These are phyloP conservation scores for Arctia plantaginis DNA, from an alignment of 2,888 invertebrate genomes.

Conservation along the genomic window DNA sequence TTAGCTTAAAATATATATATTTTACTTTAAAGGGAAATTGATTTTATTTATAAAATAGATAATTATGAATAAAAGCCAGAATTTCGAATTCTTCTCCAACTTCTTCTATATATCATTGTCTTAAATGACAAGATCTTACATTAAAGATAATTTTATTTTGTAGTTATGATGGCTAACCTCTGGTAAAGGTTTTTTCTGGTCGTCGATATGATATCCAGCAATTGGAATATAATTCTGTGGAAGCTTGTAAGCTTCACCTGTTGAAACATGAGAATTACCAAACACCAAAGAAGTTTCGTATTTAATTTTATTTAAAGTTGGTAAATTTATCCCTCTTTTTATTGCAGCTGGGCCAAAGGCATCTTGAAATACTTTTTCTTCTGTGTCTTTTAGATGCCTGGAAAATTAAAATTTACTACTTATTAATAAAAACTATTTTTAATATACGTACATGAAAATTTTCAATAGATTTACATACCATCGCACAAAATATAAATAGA, in stretches of 20 bases:
- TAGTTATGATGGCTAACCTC: constrained; percentile 47
- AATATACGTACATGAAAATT: neutral
- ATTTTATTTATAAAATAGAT: too few relatives aligned
- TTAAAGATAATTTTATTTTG: neutral
- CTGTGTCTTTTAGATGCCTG: constrained; percentile 30
- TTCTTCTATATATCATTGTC: neutral
- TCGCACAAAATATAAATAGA: constrained; percentile 24
- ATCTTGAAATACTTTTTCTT: constrained; percentile 32
- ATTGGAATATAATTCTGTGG: constrained; percentile 67
- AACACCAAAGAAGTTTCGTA: constrained; percentile 67
- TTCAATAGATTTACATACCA: constrained; percentile 28
- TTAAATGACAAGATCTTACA: neutral
- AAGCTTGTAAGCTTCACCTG: constrained; percentile 57
- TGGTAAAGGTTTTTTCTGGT: constrained; percentile 62
- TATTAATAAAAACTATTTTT: neutral
- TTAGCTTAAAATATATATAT: too few relatives aligned
- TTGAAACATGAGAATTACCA: constrained; percentile 67
- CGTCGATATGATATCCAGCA: constrained; percentile 70
- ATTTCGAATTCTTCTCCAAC: neutral
- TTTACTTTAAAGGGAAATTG: too few relatives aligned
- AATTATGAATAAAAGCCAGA: too few relatives aligned
- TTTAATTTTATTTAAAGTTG: constrained; percentile 55
- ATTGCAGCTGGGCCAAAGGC: constrained; percentile 41
- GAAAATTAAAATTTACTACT: neutral
- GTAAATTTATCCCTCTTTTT: constrained; percentile 53